A percentile compares a stretch with the other conserved stretches of the same genome.
These are phyloP conservation scores for Lepidocolaptes lacrymiger DNA, from an alignment of 2,797 vertebrate genomes.

Conservation along the genomic window DNA sequence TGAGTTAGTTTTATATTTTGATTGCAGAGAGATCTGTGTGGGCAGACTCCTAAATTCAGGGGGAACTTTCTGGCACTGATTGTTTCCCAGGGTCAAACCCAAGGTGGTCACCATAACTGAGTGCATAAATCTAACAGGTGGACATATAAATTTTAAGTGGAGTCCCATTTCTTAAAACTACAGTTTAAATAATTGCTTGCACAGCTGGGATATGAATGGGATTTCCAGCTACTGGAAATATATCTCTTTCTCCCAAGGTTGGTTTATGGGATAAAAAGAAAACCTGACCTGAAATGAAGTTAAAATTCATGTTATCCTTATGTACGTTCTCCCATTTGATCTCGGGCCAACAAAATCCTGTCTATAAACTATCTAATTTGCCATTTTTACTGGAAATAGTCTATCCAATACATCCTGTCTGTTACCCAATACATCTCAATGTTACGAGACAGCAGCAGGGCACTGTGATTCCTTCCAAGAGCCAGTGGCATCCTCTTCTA, in stretches of 20 bases:
- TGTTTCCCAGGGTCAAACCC: background rate
- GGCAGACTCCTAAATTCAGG: background rate
- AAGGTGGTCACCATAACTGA: background rate
- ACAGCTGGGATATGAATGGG: background rate
- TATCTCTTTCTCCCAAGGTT: background rate
- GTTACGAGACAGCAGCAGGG: conserved; percentile 39
- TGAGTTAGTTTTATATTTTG: conserved; percentile 43
- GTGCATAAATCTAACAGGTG: background rate
- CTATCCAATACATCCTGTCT: background rate
- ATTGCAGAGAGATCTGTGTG: background rate
- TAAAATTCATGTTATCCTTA: background rate
- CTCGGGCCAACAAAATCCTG: background rate
- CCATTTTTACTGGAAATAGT: conserved; percentile 26
- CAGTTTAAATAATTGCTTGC: background rate
- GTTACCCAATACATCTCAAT: background rate
- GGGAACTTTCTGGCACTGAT: background rate
- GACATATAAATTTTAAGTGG: background rate
- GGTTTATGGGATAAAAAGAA: background rate
- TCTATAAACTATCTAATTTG: background rate
- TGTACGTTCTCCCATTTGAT: background rate
- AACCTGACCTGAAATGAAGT: background rate
- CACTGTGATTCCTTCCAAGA: background rate
- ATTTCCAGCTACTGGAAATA: background rate
- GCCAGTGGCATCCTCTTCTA: background rate
- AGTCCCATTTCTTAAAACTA: background rate